Conservation (phyloP, 2,888 invertebrate genomes). For the Plutella xylostella region DNA sequence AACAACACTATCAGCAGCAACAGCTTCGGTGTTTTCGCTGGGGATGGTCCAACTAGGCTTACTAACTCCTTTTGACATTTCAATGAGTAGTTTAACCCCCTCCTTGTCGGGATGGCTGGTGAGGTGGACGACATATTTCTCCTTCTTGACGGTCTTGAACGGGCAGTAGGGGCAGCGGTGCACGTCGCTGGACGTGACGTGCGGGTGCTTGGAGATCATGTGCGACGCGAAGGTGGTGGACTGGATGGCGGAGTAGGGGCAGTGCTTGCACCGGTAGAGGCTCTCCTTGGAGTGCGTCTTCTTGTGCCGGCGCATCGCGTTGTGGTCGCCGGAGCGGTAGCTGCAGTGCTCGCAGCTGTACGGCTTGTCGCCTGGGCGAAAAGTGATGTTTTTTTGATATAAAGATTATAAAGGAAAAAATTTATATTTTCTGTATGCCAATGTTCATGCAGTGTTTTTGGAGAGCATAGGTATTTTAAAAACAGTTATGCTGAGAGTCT, state of each 20-base stretch:
- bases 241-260: constrained; percentile 84
- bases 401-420: too few species aligned
- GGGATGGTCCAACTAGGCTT: constrained; percentile 58
- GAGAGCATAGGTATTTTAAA: too few species aligned
- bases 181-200: constrained; percentile 71
- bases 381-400: not conserved
- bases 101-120: constrained; percentile 62
- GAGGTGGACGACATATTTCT: constrained; percentile 69
- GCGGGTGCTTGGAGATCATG: constrained; percentile 83
- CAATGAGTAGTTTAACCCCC: constrained; percentile 42
- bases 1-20: constrained; percentile 19
- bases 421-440: too few species aligned
- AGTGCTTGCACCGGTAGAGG: constrained; percentile 82
- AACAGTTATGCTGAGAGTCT: too few species aligned
- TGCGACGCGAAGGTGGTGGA: constrained; percentile 83
- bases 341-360: constrained; percentile 80
- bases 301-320: constrained; percentile 83
- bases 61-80: constrained; percentile 32
- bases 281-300: constrained; percentile 80
- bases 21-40: constrained; percentile 33
- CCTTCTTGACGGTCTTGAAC: constrained; percentile 74
- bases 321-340: constrained; percentile 83
- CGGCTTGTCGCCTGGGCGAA: constrained; percentile 75
- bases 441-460: too few species aligned
- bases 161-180: constrained; percentile 72